These are phyloP conservation scores for Delichon dasypus DNA, from an alignment of 2,797 vertebrate species.

Conservation along the genomic window DNA sequence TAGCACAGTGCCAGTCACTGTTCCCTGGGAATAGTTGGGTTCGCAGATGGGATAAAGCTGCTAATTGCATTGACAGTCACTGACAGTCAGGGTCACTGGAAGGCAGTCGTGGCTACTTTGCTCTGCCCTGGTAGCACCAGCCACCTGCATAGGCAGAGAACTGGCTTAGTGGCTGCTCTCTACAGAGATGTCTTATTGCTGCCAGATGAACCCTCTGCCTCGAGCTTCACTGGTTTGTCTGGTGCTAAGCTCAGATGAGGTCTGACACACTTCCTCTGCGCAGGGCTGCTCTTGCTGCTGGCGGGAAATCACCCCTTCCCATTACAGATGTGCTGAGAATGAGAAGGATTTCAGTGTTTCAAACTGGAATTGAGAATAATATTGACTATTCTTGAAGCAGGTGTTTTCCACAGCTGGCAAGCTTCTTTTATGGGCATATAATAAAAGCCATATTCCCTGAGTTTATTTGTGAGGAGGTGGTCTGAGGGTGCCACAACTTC, in stretches of 20 bases:
- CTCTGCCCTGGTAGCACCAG: not conserved
- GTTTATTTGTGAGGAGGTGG: not conserved
- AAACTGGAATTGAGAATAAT: not conserved
- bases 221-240: fast-evolving
- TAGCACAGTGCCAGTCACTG: not conserved
- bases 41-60: not conserved
- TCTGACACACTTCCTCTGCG: not conserved
- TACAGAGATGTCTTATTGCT: not conserved
- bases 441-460: not conserved
- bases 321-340: not conserved
- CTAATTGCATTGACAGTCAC: not conserved
- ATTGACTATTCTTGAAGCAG: not conserved
- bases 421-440: not conserved
- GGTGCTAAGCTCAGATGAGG: fast-evolving
- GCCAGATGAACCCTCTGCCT: not conserved
- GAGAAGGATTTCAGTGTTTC: not conserved
- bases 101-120: fast-evolving
- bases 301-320: not conserved
- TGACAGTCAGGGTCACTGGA: not conserved
- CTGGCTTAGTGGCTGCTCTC: not conserved
- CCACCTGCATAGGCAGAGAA: not conserved
- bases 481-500: not conserved
- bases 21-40: not conserved
- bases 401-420: not conserved
- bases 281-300: not conserved